Evolutionary conservation across 1,140 invertebrate species (phyloP), one percentile per base, ranked within the genome.

Genomic region (Zaprionus lachaisei): DNA sequence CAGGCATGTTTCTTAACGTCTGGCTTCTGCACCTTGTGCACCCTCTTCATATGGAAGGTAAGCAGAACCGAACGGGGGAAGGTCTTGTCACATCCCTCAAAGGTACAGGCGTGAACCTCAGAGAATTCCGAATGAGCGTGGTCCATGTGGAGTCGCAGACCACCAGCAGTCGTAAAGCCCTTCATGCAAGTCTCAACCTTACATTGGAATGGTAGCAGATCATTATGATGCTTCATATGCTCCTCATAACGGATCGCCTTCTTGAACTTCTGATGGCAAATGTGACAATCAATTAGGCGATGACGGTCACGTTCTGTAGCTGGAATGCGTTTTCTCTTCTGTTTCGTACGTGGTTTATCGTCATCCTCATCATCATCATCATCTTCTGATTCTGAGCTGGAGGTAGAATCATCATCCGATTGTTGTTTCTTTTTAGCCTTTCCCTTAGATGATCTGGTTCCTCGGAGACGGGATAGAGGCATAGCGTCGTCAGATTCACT

Each of bases 221-320:
- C 91, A 44, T 92, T 91, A 58, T 92, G 91, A 24, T 91, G 81
- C 34, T 90, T 91, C 91, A 92, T 92, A 24, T 92, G 91, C 41
- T 92, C 89, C 61, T 92, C 80, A 41, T 92, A 92, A 17, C 83
- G 75, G 14, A 85, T 81, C 4, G 83, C 76, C 63, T 92, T 92
- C 51, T 92, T 92, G 55, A 92, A 92, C 31, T 87, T 92, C 63
- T 92, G 86, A 44, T 92, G 91, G 41, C 91, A 92, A 17, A 92
- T 91, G 60, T 92, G 91, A 38, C 91, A 92, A 20, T 91, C 91
- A 26, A 92, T 92, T 2, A 86, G 63, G 1, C 73, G 69, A 73
- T 91, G 79, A 4, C 83, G 72, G 22, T 91, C 77, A 1, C 83
- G 69, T 44, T 92, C 83, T 7, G 72, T 54, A 4, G 81, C 80